Conservation (phyloP, 2,113 vertebrate genomes). For the Anoura caudifer region DNA sequence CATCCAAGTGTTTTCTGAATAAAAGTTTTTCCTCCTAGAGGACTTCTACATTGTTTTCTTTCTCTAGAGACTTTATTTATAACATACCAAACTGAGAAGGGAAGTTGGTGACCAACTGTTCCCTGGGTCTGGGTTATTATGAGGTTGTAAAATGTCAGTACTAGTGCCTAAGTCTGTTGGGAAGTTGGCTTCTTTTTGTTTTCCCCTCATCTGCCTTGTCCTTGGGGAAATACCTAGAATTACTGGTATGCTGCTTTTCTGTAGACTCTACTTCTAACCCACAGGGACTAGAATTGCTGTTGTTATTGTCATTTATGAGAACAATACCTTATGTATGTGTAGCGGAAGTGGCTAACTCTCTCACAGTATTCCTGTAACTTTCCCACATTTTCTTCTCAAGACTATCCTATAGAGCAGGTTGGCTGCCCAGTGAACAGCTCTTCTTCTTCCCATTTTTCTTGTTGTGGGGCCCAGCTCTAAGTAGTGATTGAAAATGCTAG, state of each 20-base stretch:
- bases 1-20: not conserved
- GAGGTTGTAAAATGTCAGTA: not conserved
- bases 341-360: not conserved
- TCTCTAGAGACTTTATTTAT: not conserved
- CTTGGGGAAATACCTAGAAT: not conserved
- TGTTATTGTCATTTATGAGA: not conserved
- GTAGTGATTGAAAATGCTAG: not conserved
- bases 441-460: not conserved
- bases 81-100: not conserved
- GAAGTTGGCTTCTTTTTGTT: not conserved
- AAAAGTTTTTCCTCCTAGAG: not conserved
- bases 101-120: not conserved
- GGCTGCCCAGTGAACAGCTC: too few relatives aligned
- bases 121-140: not conserved
- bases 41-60: not conserved
- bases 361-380: not conserved
- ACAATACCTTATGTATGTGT: not conserved
- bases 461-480: not conserved
- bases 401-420: not conserved
- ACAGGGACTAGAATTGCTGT: not conserved
- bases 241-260: not conserved
- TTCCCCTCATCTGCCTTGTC: not conserved
- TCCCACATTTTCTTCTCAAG: not conserved
- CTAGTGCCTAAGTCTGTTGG: not conserved
- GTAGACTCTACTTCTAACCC: not conserved